Base-by-base conservation (phyloP, 2,888 invertebrate species). In the Cephonodes hylas region DNA sequence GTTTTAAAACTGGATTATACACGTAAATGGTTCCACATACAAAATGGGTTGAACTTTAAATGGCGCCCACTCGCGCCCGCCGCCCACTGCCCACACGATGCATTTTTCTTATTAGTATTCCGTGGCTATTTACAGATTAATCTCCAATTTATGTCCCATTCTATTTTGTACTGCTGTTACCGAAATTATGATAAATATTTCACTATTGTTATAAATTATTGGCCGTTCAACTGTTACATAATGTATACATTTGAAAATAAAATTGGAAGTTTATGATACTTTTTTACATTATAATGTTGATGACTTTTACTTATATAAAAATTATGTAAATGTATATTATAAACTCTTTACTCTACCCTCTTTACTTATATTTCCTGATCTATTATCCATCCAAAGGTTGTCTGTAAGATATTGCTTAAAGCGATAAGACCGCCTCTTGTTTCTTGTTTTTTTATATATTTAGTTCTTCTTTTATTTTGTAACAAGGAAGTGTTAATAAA, bases 41-140 rank as follows among this genome's bases (percentile, higher is more conserved):
- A 45, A 4, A 48, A 23, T 57, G 23, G 18, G 59, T 42, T 63
- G 60, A 61, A 63, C 63, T 67, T 62, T 58, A 60, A 22, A 57
- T 58, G 45, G 62, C 42, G 58, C 62, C 68, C 58, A 67, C 65
- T 59, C 61, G 31, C 67, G 62, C 67, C 67, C 60, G 60, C 63
- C 18, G 10, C 18, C 31, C 42, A 31, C 31, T 5, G 27, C 18
- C 18, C 20, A 2, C 8, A 20, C 53, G 18, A 53, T 64, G 63
- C 66, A 66, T 62, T 66, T 45, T 63, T 64, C 65, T 63, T 67
- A 60, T 63, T 63, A 60, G 62, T 62, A 62, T 60, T 48, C 44
- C 61, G 58, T 61, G 25, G 25, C 45, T 59, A 42, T 59, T 23
- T 15, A 48, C 34, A 38, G 15, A 38, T 34, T 48, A 38, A 46